Conservation (phyloP, 2,888 invertebrate genomes). For the Muscina levida region DNA sequence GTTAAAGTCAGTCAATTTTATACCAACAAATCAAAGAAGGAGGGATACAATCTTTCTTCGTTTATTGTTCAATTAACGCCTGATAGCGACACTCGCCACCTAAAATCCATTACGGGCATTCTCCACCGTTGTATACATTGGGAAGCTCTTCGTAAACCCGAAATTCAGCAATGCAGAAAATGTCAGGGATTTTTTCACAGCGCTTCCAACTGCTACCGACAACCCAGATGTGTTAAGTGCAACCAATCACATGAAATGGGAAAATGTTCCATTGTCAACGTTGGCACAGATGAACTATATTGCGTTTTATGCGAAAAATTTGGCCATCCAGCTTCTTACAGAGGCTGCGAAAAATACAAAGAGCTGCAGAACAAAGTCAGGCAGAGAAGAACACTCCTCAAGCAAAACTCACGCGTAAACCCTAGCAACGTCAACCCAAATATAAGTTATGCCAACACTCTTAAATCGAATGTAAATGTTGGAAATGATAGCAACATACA, state of each 20-base stretch:
- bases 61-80: constrained; percentile 51
- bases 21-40: constrained; percentile 35
- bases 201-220: constrained; percentile 40
- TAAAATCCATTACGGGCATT: constrained; percentile 47
- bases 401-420: background rate
- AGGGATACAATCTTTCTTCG: constrained; percentile 20
- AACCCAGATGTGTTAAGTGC: constrained; percentile 48
- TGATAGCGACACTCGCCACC: constrained; percentile 46
- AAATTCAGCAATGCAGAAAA: constrained; percentile 43
- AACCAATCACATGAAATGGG: constrained; percentile 25
- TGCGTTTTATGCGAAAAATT: constrained; percentile 38
- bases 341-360: constrained; percentile 5
- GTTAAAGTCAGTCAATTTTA: constrained; percentile 36
- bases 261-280: constrained; percentile 23
- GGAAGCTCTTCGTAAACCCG: constrained; percentile 43
- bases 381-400: constrained; percentile 18
- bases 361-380: constrained; percentile 36
- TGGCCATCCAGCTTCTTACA: background rate
- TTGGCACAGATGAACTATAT: constrained; percentile 23
- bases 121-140: constrained; percentile 40
- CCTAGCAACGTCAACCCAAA: constrained; percentile 22
- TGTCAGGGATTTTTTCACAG: constrained; percentile 28
- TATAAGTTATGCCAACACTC: constrained; percentile 22
- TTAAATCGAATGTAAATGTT: background rate
- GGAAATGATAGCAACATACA: background rate